phyloP scores from a whole-genome alignment of 2,113 vertebrate genomes.

The Brienomyrus brachyistius region DNA sequence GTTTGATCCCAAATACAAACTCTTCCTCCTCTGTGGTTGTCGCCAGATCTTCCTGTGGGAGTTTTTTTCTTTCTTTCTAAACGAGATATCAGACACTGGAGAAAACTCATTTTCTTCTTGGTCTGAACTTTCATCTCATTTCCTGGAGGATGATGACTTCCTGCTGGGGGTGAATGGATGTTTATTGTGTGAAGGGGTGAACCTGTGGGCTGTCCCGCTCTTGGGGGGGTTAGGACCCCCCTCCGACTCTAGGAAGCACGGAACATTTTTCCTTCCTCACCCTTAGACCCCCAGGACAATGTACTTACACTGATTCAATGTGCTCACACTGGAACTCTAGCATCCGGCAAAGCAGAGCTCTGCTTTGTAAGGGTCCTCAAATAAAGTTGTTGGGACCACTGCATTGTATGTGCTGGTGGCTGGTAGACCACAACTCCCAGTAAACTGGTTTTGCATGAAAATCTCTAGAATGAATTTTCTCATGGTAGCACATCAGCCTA shows the following conservation, averaged over 20 bases:
- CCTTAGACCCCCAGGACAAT: conserved; percentile 27
- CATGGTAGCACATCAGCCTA: not conserved
- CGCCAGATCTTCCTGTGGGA: conserved; percentile 28
- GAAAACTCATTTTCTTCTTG: conserved; percentile 41
- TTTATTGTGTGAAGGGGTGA: conserved; percentile 40
- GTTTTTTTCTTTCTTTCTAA: conserved; percentile 12
- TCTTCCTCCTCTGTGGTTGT: not conserved
- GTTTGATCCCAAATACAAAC: not conserved
- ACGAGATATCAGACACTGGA: conserved; percentile 36
- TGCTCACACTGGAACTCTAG: conserved; percentile 39
- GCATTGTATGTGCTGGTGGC: not conserved
- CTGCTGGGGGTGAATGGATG: conserved; percentile 40
- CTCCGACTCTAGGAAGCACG: conserved; percentile 43
- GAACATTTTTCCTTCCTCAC: conserved; percentile 23
- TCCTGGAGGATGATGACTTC: conserved; percentile 43
- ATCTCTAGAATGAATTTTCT: not conserved
- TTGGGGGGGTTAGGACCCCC: conserved; percentile 34
- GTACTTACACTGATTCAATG: conserved; percentile 24
- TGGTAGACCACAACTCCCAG: not conserved
- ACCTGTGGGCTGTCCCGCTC: conserved; percentile 31
- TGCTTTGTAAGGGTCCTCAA: conserved; percentile 50
- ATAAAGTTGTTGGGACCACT: not conserved
- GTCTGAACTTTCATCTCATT: conserved; percentile 52
- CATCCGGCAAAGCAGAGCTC: conserved; percentile 38
- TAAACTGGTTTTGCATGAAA: not conserved